phyloP scores from a whole-genome alignment of 2,888 invertebrate genomes.

The Tipula lateralis region DNA sequence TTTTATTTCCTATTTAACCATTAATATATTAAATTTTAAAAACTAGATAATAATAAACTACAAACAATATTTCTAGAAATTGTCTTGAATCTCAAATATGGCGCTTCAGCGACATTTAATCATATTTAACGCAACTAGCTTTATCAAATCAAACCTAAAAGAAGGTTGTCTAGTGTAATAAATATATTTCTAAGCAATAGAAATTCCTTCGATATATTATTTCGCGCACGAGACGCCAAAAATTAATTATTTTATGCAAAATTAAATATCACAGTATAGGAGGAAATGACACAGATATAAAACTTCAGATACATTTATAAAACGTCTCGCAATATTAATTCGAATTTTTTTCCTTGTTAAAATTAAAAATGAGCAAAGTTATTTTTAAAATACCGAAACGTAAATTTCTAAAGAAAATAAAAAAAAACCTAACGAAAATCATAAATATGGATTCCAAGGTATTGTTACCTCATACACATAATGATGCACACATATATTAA shows the following conservation, averaged over 20 bases:
- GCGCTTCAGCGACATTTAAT: too few relatives aligned
- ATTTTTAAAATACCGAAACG: not conserved
- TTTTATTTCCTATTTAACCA: too few relatives aligned
- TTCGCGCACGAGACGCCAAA: not conserved
- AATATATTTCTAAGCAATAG: too few relatives aligned
- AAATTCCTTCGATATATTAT: too few relatives aligned
- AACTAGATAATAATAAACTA: too few relatives aligned
- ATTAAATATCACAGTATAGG: not conserved
- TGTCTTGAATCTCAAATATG: too few relatives aligned
- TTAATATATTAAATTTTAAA: too few relatives aligned
- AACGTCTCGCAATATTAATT: not conserved
- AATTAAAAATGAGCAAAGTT: slow-evolving; percentile 24
- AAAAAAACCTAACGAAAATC: not conserved
- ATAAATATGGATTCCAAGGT: not conserved
- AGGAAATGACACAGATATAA: not conserved
- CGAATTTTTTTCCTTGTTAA: not conserved
- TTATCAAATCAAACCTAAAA: too few relatives aligned
- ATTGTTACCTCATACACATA: not conserved
- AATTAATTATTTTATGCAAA: not conserved
- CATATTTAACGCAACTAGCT: too few relatives aligned
- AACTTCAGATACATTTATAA: not conserved
- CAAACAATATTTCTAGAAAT: too few relatives aligned
- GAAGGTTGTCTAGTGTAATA: too few relatives aligned
- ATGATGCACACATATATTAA: not conserved
- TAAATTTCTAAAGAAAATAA: not conserved